Conservation (phyloP, 2,797 vertebrate species). For the Adrianichthys oophorus region DNA sequence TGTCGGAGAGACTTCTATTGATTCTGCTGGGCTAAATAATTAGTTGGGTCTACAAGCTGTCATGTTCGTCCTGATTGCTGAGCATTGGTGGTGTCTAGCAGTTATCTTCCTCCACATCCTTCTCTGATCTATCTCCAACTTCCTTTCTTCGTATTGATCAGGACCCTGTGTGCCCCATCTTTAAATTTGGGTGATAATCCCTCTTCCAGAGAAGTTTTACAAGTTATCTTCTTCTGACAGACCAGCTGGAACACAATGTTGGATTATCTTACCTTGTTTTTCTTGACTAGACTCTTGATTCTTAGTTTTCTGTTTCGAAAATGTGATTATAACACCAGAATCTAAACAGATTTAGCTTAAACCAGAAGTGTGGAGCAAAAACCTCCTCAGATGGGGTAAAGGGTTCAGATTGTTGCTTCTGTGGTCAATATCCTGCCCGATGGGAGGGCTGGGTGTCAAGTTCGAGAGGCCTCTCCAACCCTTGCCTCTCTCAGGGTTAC, state of each 20-base stretch:
- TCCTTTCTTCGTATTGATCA: constrained; percentile 72
- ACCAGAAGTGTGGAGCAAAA: constrained; percentile 1
- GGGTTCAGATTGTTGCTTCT: constrained; percentile 11
- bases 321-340: constrained; percentile 3
- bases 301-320: constrained; percentile 2
- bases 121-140: constrained; percentile 67
- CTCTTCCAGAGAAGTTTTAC: constrained; percentile 36
- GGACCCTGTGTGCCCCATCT: constrained; percentile 61
- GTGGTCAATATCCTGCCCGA: constrained; percentile 15
- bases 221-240: constrained; percentile 40
- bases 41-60: constrained; percentile 79
- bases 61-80: constrained; percentile 80
- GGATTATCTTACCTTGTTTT: constrained; percentile 52
- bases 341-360: constrained; percentile 14
- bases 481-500: constrained; percentile 40
- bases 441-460: constrained; percentile 36
- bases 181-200: constrained; percentile 70
- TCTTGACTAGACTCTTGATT: neutral
- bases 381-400: constrained; percentile 9
- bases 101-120: constrained; percentile 76
- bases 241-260: constrained; percentile 34
- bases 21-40: constrained; percentile 80
- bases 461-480: constrained; percentile 23
- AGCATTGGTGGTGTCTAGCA: constrained; percentile 69
- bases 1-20: constrained; percentile 76